Conservation (phyloP, 2,888 invertebrate species). For the Cheilosia soror region DNA sequence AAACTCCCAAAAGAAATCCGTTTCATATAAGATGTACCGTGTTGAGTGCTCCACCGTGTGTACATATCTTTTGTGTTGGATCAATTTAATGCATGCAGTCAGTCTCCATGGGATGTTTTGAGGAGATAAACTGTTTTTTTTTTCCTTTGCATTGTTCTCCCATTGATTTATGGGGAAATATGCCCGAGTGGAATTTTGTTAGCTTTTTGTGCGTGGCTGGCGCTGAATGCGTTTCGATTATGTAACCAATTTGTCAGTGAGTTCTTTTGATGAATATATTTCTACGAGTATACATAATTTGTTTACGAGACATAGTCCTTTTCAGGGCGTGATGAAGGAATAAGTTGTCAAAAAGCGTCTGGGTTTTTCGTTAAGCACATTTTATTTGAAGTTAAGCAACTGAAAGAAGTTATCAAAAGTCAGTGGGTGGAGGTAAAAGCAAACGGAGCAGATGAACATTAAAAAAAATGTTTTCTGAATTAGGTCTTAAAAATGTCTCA, state of each 20-base stretch:
- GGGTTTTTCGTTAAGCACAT: too few relatives aligned
- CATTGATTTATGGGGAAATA: conserved; percentile 64
- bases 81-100: conserved; percentile 64
- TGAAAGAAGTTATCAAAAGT: too few relatives aligned
- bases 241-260: conserved; percentile 66
- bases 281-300: background rate
- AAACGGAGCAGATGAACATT: too few relatives aligned
- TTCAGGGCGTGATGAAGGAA: too few relatives aligned
- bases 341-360: too few relatives aligned
- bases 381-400: too few relatives aligned
- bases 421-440: too few relatives aligned
- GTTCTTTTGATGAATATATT: conserved; percentile 46
- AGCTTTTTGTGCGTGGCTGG: conserved; percentile 20
- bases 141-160: conserved; percentile 21
- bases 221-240: conserved; percentile 50
- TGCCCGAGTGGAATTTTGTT: conserved; percentile 13
- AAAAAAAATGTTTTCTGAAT: too few relatives aligned
- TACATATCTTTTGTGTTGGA: conserved; percentile 30
- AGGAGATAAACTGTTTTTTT: conserved; percentile 53
- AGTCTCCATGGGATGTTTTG: conserved; percentile 64
- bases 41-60: conserved; percentile 1
- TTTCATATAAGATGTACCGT: conserved; percentile 31
- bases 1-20: conserved; percentile 36
- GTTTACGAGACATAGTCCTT: background rate
- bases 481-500: too few relatives aligned